Evolutionary conservation across 2,888 invertebrate species (phyloP).

Genomic region (Lampropteryx suffumata): DNA sequence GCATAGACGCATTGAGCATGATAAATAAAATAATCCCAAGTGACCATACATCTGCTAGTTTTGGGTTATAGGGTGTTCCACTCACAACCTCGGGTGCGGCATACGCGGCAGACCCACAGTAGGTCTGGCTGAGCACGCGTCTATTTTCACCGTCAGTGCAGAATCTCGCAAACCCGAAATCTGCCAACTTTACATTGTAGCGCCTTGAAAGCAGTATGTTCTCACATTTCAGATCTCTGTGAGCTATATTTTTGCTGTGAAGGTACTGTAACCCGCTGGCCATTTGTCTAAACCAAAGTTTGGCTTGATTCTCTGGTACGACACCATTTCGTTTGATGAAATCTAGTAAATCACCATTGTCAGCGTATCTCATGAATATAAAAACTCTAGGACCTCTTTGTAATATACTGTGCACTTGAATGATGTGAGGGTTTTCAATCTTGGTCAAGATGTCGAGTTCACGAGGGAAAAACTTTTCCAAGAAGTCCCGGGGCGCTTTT

Average conservation of each 20-base stretch:
- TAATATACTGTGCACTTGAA: slow-evolving; percentile 93
- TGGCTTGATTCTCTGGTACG: slow-evolving; percentile 90
- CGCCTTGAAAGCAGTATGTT: slow-evolving; percentile 92
- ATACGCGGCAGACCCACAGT: slow-evolving; percentile 98
- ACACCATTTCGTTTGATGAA: slow-evolving; percentile 91
- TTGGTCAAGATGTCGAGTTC: slow-evolving; percentile 95
- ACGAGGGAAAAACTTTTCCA: slow-evolving; percentile 95
- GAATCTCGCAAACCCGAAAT: slow-evolving; percentile 96
- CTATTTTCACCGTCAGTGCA: slow-evolving; percentile 88
- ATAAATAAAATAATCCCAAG: slow-evolving; percentile 95
- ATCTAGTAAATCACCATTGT: slow-evolving; percentile 94
- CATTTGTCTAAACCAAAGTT: slow-evolving; percentile 94
- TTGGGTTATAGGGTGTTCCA: slow-evolving; percentile 94
- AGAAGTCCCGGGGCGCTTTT: slow-evolving; percentile 94
- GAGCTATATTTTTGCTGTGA: slow-evolving; percentile 92
- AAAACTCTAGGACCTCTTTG: slow-evolving; percentile 92
- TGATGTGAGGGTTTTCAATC: slow-evolving; percentile 95
- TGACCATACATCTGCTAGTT: slow-evolving; percentile 96
- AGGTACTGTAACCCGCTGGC: slow-evolving; percentile 91
- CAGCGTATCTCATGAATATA: slow-evolving; percentile 95
- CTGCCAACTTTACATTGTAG: slow-evolving; percentile 95
- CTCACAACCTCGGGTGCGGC: slow-evolving; percentile 97
- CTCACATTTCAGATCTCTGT: slow-evolving; percentile 97
- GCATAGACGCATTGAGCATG: slow-evolving; percentile 97
- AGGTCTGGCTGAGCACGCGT: slow-evolving; percentile 92